Conservation (phyloP, 2,113 vertebrate species). For the Ahaetulla prasina region DNA sequence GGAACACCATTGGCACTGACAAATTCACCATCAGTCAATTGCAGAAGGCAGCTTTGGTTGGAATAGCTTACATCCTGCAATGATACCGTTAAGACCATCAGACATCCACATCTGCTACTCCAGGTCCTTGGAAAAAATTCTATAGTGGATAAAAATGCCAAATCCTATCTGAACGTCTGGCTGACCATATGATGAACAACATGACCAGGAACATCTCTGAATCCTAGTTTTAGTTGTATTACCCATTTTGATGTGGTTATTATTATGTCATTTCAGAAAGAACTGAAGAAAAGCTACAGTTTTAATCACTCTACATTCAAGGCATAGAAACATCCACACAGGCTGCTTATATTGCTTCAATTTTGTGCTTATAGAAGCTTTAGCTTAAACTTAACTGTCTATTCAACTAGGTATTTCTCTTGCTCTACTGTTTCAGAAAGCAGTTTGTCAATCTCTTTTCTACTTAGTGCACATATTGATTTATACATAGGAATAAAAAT, state of each 20-base stretch:
- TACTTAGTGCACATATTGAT: background rate
- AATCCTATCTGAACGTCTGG: too few species aligned
- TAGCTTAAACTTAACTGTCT: background rate
- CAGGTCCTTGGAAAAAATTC: too few species aligned
- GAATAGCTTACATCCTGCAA: too few species aligned
- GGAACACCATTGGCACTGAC: too few species aligned
- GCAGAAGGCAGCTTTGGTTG: too few species aligned
- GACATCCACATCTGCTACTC: too few species aligned
- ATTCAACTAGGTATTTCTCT: background rate
- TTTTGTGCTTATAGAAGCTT: background rate
- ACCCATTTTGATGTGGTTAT: background rate
- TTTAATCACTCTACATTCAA: background rate
- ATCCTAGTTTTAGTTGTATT: background rate
- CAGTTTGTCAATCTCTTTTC: background rate
- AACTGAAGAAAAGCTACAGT: background rate
- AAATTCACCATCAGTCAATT: too few species aligned
- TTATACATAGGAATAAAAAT: background rate
- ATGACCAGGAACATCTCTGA: background rate
- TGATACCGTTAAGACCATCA: too few species aligned
- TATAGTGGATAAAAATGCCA: too few species aligned
- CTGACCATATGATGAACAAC: too few species aligned
- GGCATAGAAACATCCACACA: background rate
- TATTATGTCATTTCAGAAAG: background rate
- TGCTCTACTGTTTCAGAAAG: background rate
- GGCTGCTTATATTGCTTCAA: background rate